These are phyloP conservation scores for Drosophila paramelanica DNA, from an alignment of 2,888 invertebrate genomes.

Conservation along the genomic window DNA sequence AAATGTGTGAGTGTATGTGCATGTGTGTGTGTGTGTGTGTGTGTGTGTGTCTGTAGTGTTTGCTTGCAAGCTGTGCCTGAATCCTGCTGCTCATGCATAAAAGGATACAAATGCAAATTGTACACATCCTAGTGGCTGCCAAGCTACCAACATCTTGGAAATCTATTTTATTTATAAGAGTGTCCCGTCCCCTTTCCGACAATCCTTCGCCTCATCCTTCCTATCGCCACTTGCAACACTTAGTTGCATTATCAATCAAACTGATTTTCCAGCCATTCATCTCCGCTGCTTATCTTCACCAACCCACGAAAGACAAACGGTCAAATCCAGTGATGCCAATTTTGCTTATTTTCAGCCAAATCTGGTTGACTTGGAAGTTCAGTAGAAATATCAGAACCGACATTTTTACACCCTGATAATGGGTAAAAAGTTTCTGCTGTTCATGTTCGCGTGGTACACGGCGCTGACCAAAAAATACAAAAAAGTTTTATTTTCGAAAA, in stretches of 20 bases:
- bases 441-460: too few relatives aligned
- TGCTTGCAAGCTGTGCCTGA: conserved; percentile 44
- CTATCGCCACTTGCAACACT: conserved; percentile 51
- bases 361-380: background rate
- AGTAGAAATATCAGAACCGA: background rate
- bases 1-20: conserved; percentile 18
- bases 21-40: conserved; percentile 22
- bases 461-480: too few relatives aligned
- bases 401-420: too few relatives aligned
- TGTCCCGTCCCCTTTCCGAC: conserved; percentile 4
- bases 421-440: too few relatives aligned
- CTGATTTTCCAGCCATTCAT: conserved; percentile 73
- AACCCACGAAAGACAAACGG: conserved; percentile 39
- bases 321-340: conserved; percentile 31
- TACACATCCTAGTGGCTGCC: conserved; percentile 51
- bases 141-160: conserved; percentile 34
- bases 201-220: conserved; percentile 1
- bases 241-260: conserved; percentile 83
- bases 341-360: background rate
- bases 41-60: conserved; percentile 35
- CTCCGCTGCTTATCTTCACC: conserved; percentile 30
- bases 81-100: conserved; percentile 61
- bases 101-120: conserved; percentile 75
- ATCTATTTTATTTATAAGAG: conserved; percentile 63
- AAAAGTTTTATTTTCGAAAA: too few relatives aligned